Evolutionary conservation across 2,888 invertebrate species (phyloP).

Genomic region (Bombylius discolor): DNA sequence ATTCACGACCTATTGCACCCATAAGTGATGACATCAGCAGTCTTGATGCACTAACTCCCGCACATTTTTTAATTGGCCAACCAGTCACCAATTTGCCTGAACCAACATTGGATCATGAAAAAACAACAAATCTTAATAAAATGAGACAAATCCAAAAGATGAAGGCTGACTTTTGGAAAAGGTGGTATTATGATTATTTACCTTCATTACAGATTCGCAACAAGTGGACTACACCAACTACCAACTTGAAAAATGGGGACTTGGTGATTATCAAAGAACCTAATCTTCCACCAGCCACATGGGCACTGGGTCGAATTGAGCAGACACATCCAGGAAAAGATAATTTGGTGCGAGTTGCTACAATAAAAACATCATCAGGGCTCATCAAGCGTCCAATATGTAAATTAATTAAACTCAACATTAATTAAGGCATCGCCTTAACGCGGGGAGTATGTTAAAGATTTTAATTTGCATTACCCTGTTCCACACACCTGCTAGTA

Average conservation of each 20-base stretch:
- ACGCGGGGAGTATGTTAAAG: no score
- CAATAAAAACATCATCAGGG: background rate
- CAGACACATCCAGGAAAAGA: background rate
- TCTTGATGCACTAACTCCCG: background rate
- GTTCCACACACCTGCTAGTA: no score
- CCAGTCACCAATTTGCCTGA: background rate
- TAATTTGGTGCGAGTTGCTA: background rate
- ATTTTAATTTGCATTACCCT: no score
- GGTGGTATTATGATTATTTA: background rate
- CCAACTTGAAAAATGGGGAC: background rate
- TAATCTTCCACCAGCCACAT: background rate
- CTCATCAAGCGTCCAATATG: background rate
- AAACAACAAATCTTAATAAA: background rate
- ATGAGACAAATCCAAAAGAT: background rate
- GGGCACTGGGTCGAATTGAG: background rate
- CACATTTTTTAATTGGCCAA: background rate
- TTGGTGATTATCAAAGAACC: background rate
- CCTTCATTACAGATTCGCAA: background rate
- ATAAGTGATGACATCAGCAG: background rate
- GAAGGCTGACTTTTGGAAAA: background rate
- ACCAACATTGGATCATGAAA: background rate
- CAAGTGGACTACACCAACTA: background rate
- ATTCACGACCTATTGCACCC: background rate
- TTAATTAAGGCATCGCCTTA: no score
- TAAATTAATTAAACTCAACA: background rate